These are phyloP conservation scores for Chrysolina haemoptera DNA, from an alignment of 2,888 invertebrate species.

Conservation along the genomic window DNA sequence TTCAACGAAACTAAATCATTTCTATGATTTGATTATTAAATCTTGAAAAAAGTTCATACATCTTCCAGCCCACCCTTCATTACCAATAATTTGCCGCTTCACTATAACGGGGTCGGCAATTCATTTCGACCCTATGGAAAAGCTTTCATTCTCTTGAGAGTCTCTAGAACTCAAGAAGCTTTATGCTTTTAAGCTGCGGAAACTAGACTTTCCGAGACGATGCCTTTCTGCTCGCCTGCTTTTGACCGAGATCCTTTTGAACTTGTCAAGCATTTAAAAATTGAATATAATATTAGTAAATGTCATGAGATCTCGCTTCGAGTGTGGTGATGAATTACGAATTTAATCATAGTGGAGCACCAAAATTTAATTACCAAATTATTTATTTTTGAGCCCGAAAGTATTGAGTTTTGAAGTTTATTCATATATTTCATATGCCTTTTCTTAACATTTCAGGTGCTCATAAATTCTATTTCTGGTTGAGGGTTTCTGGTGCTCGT, in stretches of 20 bases:
- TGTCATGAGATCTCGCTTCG: not conserved
- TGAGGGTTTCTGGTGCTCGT: too few species aligned
- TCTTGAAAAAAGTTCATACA: not conserved
- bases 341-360: too few species aligned
- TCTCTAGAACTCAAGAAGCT: conserved; percentile 36
- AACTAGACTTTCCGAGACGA: conserved; percentile 51
- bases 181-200: conserved; percentile 61
- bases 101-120: conserved; percentile 35
- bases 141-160: conserved; percentile 38
- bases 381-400: too few species aligned
- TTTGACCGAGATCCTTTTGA: conserved; percentile 50
- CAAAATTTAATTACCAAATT: too few species aligned
- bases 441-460: too few species aligned
- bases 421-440: too few species aligned
- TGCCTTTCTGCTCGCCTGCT: conserved; percentile 42
- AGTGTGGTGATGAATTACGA: not conserved
- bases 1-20: not conserved
- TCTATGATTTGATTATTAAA: not conserved
- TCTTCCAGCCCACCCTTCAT: not conserved
- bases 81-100: conserved; percentile 49
- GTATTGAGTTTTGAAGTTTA: too few species aligned
- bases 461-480: too few species aligned
- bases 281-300: conserved; percentile 14
- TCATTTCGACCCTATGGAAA: conserved; percentile 49
- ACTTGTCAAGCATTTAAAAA: conserved; percentile 19